Conservation (phyloP, 2,113 vertebrate species). For the Micromys minutus region DNA sequence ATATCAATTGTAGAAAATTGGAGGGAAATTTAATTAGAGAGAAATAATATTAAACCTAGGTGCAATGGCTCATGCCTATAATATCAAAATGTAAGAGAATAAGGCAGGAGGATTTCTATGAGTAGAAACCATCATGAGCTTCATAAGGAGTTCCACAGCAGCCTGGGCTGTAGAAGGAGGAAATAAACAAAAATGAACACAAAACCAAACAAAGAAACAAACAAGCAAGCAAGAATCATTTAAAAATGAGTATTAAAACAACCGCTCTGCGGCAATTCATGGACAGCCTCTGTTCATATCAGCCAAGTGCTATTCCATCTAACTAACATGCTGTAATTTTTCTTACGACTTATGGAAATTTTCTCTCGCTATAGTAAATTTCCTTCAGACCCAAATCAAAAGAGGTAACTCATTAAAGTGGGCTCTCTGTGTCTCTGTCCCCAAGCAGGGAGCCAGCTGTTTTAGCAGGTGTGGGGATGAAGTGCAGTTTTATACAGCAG, state of each 20-base stretch:
- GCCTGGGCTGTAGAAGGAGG: not conserved
- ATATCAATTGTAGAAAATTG: not conserved
- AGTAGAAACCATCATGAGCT: not conserved
- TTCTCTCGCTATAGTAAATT: slow-evolving; percentile 21
- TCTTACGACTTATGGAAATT: not conserved
- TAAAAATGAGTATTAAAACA: not conserved
- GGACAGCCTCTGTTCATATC: not conserved
- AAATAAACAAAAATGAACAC: not conserved
- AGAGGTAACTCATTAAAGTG: slow-evolving; percentile 59
- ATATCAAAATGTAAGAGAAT: not conserved
- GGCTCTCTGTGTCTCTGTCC: slow-evolving; percentile 21
- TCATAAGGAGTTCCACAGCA: not conserved
- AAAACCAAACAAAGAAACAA: not conserved
- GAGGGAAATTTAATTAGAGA: not conserved
- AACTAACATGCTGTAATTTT: not conserved
- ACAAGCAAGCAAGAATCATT: too few species aligned
- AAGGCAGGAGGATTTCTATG: not conserved
- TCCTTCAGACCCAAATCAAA: slow-evolving; percentile 57
- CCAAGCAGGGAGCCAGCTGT: slow-evolving; percentile 55
- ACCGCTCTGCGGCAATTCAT: not conserved
- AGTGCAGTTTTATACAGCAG: slow-evolving; percentile 15
- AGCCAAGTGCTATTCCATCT: not conserved
- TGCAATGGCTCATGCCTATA: not conserved
- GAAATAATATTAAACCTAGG: not conserved
- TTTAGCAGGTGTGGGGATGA: slow-evolving; percentile 49